Percentiles rank a stretch among this genome's conserved stretches.
These are phyloP conservation scores for Corvus hawaiiensis DNA, from an alignment of 2,113 vertebrate species.

Conservation along the genomic window DNA sequence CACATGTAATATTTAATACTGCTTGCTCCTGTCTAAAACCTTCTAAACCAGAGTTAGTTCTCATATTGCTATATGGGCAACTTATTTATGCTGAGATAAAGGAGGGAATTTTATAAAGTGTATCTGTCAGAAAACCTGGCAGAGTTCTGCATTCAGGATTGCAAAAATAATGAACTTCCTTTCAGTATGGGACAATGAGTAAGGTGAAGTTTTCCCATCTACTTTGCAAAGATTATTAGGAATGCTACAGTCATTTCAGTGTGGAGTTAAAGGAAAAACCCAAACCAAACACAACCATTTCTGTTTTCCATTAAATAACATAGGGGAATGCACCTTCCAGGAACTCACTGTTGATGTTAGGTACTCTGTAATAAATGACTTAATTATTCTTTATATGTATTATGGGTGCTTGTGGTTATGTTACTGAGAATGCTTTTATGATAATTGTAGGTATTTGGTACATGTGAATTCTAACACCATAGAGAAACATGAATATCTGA, in stretches of 20 bases:
- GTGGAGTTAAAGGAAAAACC: neutral
- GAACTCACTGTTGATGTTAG: neutral
- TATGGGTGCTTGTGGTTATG: neutral
- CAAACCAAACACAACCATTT: neutral
- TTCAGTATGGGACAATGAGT: neutral
- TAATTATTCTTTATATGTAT: neutral
- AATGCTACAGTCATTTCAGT: neutral
- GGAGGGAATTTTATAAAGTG: neutral
- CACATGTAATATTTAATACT: neutral
- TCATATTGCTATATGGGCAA: neutral
- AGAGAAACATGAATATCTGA: neutral
- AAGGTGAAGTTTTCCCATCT: neutral
- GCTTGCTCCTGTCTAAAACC: neutral
- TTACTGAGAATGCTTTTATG: neutral
- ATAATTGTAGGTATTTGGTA: neutral
- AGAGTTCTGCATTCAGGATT: neutral
- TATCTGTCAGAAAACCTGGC: neutral
- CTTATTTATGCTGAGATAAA: neutral
- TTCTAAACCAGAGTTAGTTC: neutral
- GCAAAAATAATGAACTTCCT: neutral
- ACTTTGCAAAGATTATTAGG: neutral
- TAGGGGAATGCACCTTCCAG: neutral
- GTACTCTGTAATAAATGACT: neutral
- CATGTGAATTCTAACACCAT: neutral
- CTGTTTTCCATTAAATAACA: neutral